Evolutionary conservation across 2,888 invertebrate genomes (phyloP).

Genomic region (Hirudinaria manillensis): DNA sequence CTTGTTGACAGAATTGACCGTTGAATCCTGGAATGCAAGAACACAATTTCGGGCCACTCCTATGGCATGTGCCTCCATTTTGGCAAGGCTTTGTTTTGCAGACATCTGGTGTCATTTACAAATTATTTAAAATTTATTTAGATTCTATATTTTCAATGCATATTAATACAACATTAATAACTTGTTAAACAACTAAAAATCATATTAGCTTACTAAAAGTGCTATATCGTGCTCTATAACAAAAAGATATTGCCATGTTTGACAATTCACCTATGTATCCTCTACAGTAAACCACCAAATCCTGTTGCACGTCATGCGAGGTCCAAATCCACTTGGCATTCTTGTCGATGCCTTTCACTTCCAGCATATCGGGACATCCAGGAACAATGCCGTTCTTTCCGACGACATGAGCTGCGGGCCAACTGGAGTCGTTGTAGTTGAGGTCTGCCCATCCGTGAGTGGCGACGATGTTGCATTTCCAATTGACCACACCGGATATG

Average conservation of each 20-base stretch:
- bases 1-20: background rate
- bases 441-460: slow-evolving; percentile 2
- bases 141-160: background rate
- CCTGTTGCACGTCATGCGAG: background rate
- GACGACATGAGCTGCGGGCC: slow-evolving; percentile 2
- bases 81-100: slow-evolving; percentile 4
- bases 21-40: background rate
- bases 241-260: background rate
- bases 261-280: slow-evolving; percentile 8
- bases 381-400: slow-evolving; percentile 12
- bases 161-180: no score
- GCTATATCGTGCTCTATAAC: no score
- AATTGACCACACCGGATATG: background rate
- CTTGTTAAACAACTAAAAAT: no score
- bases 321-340: slow-evolving; percentile 26
- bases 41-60: background rate
- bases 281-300: slow-evolving; percentile 19
- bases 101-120: background rate
- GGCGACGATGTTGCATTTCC: background rate
- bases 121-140: background rate
- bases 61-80: slow-evolving; percentile 4
- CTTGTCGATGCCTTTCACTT: slow-evolving; percentile 6
- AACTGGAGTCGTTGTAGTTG: slow-evolving; percentile 18
- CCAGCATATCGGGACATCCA: background rate
- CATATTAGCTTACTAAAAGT: no score